Percentiles rank a stretch among this genome's conserved stretches.
Evolutionary conservation across 1,140 invertebrate species (phyloP).

Genomic region (Pseudomyrmex cubaensis): DNA sequence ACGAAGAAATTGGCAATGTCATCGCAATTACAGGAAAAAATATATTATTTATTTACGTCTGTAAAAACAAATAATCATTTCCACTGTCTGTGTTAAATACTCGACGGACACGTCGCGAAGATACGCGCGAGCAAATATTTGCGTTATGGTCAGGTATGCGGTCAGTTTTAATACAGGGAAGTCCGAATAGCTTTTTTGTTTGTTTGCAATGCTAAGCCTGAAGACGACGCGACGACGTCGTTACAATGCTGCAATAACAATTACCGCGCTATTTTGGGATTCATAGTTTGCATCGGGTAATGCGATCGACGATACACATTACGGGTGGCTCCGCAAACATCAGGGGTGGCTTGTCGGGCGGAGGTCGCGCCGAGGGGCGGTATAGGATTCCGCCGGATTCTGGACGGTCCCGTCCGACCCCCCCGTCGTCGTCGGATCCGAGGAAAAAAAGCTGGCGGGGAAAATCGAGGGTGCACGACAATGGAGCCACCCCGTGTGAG

Average conservation of each 20-base stretch:
- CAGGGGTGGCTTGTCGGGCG: conserved; percentile 63
- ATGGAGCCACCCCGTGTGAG: conserved; percentile 82
- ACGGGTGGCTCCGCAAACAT: conserved; percentile 80
- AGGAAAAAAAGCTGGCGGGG: conserved; percentile 61
- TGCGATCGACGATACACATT: conserved; percentile 81
- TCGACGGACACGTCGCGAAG: background rate
- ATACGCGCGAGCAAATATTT: background rate
- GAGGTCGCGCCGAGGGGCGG: conserved; percentile 5
- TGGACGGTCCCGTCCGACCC: conserved; percentile 30
- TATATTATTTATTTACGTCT: too few species aligned
- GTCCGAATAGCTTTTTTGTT: background rate
- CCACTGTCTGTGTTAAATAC: too few species aligned
- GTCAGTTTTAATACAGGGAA: background rate
- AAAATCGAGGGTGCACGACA: conserved; percentile 74
- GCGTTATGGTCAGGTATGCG: background rate
- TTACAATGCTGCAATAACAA: conserved; percentile 64
- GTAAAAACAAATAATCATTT: too few species aligned
- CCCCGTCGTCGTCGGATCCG: background rate
- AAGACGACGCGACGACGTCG: conserved; percentile 32
- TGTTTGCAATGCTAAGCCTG: conserved; percentile 48
- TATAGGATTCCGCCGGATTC: conserved; percentile 49
- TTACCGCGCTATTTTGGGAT: conserved; percentile 71
- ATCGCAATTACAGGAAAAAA: conserved; percentile 29
- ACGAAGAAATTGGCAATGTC: conserved; percentile 33
- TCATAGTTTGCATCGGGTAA: conserved; percentile 76